phyloP scores from a whole-genome alignment of 2,113 vertebrate genomes.

The Coryphaenoides rupestris region DNA sequence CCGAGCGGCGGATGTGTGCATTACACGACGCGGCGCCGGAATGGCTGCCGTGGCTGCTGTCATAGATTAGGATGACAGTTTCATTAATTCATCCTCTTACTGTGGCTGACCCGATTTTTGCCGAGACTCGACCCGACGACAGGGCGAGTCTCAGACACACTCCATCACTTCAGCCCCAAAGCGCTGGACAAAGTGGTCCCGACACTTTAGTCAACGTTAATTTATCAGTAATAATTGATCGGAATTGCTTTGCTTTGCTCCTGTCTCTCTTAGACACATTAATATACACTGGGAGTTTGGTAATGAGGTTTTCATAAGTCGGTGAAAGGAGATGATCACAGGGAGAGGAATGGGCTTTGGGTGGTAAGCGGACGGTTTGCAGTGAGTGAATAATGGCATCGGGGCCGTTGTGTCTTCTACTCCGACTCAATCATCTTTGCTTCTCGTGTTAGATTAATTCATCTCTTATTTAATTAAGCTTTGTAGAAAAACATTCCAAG shows the following conservation, averaged over 20 bases:
- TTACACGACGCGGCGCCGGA: background rate
- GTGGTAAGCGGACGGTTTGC: no score
- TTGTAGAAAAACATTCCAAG: no score
- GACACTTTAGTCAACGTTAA: slow-evolving; percentile 42
- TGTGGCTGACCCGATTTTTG: slow-evolving; percentile 41
- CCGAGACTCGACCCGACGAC: slow-evolving; percentile 35
- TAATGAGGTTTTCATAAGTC: no score
- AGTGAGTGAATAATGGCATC: no score
- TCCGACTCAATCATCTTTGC: no score
- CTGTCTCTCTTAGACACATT: slow-evolving; percentile 25
- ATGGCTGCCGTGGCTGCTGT: background rate
- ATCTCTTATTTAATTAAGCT: no score
- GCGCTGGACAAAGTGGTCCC: background rate
- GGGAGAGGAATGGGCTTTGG: no score
- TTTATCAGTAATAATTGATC: slow-evolving; percentile 49
- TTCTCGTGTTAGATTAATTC: no score
- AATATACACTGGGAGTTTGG: slow-evolving; percentile 27
- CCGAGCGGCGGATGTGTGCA: slow-evolving; percentile 32
- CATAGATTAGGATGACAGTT: slow-evolving; percentile 67
- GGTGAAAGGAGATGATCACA: no score
- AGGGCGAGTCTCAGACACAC: slow-evolving; percentile 29
- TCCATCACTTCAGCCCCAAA: slow-evolving; percentile 40
- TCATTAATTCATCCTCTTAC: slow-evolving; percentile 60
- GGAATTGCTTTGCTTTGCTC: background rate
- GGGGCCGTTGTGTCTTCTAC: no score